Percentiles rank a stretch among this genome's conserved stretches.
Evolutionary conservation across 2,797 vertebrate species (phyloP).

Genomic region (Huso huso): DNA sequence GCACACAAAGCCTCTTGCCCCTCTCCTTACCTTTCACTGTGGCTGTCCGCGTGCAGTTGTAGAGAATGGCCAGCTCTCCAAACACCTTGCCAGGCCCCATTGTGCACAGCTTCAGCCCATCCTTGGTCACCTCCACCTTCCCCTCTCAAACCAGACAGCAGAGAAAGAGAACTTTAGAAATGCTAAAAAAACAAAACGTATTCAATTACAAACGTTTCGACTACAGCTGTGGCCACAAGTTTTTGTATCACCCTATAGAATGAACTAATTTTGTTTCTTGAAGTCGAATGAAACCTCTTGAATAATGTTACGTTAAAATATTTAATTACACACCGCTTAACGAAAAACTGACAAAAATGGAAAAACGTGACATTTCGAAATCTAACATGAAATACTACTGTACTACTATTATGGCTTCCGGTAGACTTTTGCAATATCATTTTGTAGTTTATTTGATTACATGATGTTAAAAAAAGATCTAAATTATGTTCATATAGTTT

Average conservation of each 20-base stretch:
- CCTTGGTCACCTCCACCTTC: conserved; percentile 50
- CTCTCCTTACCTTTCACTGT: conserved; percentile 52
- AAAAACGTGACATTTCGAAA: too few species aligned
- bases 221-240: conserved; percentile 10
- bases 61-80: conserved; percentile 54
- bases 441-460: too few species aligned
- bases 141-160: conserved; percentile 39
- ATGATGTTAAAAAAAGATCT: too few species aligned
- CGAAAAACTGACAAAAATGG: too few species aligned
- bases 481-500: too few species aligned
- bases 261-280: conserved; percentile 5
- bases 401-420: too few species aligned
- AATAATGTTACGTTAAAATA: neutral
- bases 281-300: neutral
- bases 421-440: too few species aligned
- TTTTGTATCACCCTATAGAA: conserved; percentile 14
- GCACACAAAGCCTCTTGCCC: neutral
- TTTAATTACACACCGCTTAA: too few species aligned
- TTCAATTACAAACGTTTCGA: conserved; percentile 9
- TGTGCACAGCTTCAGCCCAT: conserved; percentile 41
- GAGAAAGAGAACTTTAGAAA: conserved; percentile 7
- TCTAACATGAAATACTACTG: too few species aligned
- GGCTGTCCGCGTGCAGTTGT: conserved; percentile 43
- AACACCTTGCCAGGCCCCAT: conserved; percentile 47
- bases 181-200: neutral